Evolutionary conservation across 2,888 invertebrate genomes (phyloP).

Genomic region (Leptinotarsa peninsularis): DNA sequence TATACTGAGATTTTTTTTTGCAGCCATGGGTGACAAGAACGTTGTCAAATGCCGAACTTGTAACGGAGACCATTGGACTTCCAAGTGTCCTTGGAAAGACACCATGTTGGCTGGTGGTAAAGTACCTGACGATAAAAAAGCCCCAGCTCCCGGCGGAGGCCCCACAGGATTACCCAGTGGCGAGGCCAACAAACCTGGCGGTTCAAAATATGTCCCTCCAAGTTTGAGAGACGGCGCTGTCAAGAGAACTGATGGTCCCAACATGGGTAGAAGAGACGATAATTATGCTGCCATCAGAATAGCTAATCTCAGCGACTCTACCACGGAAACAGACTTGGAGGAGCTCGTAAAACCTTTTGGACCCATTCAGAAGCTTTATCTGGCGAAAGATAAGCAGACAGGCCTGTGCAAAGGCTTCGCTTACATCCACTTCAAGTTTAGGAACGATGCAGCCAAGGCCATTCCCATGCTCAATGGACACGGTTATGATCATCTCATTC

Average conservation of each 20-base stretch:
- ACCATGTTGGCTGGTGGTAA: slow-evolving; percentile 80
- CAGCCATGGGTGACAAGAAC: slow-evolving; percentile 71
- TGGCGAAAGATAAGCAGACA: slow-evolving; percentile 93
- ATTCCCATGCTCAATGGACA: slow-evolving; percentile 90
- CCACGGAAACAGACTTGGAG: slow-evolving; percentile 93
- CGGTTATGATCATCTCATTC: slow-evolving; percentile 97
- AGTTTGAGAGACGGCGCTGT: slow-evolving; percentile 86
- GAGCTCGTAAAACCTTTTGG: slow-evolving; percentile 96
- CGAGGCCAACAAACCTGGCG: slow-evolving; percentile 61
- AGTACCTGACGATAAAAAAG: slow-evolving; percentile 70
- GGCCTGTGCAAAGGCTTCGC: slow-evolving; percentile 97
- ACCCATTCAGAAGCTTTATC: slow-evolving; percentile 90
- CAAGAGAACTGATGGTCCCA: slow-evolving; percentile 76
- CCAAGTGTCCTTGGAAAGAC: slow-evolving; percentile 97
- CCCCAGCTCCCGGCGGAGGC: slow-evolving; percentile 60
- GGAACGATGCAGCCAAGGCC: slow-evolving; percentile 92
- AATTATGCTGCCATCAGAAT: slow-evolving; percentile 91
- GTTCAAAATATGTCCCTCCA: slow-evolving; percentile 88
- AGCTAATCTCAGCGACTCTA: slow-evolving; percentile 96
- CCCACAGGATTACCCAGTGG: slow-evolving; percentile 46
- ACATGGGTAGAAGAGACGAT: slow-evolving; percentile 79
- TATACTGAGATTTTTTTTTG: slow-evolving; percentile 31
- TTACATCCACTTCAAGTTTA: slow-evolving; percentile 95
- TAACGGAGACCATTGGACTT: slow-evolving; percentile 98
- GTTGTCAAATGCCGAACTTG: slow-evolving; percentile 90